Percentiles rank a stretch among this genome's conserved stretches.
Conservation (phyloP, 2,888 invertebrate species). For the Pocota personata region DNA sequence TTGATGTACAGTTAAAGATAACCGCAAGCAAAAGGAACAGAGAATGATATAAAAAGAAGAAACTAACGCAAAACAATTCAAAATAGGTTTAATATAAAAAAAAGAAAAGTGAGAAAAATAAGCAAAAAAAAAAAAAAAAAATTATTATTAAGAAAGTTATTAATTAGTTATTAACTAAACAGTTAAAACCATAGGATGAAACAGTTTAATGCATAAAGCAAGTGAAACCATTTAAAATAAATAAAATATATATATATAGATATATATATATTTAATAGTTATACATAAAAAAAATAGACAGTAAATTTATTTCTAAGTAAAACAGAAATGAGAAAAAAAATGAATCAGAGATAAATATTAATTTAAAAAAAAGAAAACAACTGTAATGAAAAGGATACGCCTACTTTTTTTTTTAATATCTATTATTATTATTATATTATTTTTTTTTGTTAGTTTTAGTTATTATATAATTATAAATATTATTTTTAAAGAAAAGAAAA, state of each 20-base stretch:
- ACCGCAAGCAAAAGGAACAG: slow-evolving; percentile 42
- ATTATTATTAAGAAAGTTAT: slow-evolving; percentile 57
- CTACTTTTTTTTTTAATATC: slow-evolving; percentile 61
- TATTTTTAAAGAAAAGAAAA: slow-evolving; percentile 42
- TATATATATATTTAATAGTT: slow-evolving; percentile 78
- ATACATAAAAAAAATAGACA: slow-evolving; percentile 78
- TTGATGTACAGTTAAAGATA: slow-evolving; percentile 61
- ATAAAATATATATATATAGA: slow-evolving; percentile 48
- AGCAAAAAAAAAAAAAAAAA: slow-evolving; percentile 54
- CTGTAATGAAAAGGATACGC: slow-evolving; percentile 57
- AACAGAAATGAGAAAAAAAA: slow-evolving; percentile 66
- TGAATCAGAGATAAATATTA: slow-evolving; percentile 67
- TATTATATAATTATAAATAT: slow-evolving; percentile 58
- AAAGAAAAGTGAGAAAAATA: slow-evolving; percentile 47
- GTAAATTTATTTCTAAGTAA: slow-evolving; percentile 52
- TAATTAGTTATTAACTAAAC: slow-evolving; percentile 64
- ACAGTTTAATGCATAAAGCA: slow-evolving; percentile 52
- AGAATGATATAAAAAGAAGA: slow-evolving; percentile 31
- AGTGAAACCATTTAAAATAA: slow-evolving; percentile 75
- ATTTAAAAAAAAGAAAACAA: slow-evolving; percentile 63
- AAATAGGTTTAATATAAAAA: slow-evolving; percentile 41
- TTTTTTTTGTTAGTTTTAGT: slow-evolving; percentile 68
- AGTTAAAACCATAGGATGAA: slow-evolving; percentile 63
- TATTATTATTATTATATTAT: slow-evolving; percentile 53
- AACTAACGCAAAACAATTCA: slow-evolving; percentile 55